phyloP scores from a whole-genome alignment of 2,888 invertebrate genomes.

The Blomia tropicalis region DNA sequence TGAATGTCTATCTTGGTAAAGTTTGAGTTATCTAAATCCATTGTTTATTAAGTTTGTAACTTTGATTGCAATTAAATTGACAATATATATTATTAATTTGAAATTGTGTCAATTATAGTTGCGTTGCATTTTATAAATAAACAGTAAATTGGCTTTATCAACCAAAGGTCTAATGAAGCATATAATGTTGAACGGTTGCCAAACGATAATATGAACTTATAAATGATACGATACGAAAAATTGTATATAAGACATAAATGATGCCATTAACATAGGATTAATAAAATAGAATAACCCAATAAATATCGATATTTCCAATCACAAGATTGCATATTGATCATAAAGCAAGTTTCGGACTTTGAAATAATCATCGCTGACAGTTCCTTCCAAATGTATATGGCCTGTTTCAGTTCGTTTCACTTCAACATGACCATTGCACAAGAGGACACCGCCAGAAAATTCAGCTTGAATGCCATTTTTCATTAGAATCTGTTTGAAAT shows the following conservation, averaged over 20 bases:
- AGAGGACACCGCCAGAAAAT: slow-evolving; percentile 74
- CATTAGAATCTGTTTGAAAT: slow-evolving; percentile 63
- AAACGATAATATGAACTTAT: too few species aligned
- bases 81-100: too few species aligned
- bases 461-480: slow-evolving; percentile 64
- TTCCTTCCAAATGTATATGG: slow-evolving; percentile 79
- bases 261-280: neutral
- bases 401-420: slow-evolving; percentile 80
- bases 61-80: slow-evolving; percentile 8
- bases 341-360: slow-evolving; percentile 78
- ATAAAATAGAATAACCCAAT: neutral
- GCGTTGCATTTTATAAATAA: too few species aligned
- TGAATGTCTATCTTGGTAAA: slow-evolving; percentile 42
- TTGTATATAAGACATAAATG: neutral
- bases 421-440: slow-evolving; percentile 83
- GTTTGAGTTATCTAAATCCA: too few species aligned
- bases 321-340: slow-evolving; percentile 89
- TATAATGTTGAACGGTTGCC: too few species aligned
- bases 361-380: slow-evolving; percentile 83
- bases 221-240: too few species aligned
- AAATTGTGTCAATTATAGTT: too few species aligned
- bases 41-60: too few species aligned
- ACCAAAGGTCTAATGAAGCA: too few species aligned
- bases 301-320: too few species aligned
- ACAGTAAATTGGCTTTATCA: too few species aligned